Evolutionary conservation across 1,140 invertebrate species (phyloP).

Genomic region (Lutraria rhynchaena): DNA sequence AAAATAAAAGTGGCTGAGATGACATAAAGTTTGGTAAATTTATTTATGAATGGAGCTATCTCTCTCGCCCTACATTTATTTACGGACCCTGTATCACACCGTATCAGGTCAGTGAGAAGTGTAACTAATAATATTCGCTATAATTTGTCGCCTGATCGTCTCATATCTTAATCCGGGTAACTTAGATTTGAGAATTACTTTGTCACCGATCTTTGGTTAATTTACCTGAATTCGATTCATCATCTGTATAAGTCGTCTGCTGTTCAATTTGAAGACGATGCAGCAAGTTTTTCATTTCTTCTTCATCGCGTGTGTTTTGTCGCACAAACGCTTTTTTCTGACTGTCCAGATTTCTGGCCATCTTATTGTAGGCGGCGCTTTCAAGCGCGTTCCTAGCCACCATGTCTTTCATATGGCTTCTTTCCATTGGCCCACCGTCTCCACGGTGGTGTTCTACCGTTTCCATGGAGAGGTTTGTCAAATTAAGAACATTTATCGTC

Average conservation of each 20-base stretch:
- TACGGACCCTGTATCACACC: too few relatives aligned
- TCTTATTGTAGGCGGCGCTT: slow-evolving; percentile 28
- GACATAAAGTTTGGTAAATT: too few relatives aligned
- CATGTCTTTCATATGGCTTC: slow-evolving; percentile 47
- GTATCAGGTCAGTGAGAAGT: too few relatives aligned
- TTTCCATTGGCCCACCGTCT: slow-evolving; percentile 41
- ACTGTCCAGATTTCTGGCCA: slow-evolving; percentile 37
- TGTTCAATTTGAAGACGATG: slow-evolving; percentile 42
- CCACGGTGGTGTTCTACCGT: background rate
- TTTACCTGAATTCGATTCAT: background rate
- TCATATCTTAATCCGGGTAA: too few relatives aligned
- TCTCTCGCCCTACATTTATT: too few relatives aligned
- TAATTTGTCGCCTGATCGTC: too few relatives aligned
- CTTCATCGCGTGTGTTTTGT: slow-evolving; percentile 51
- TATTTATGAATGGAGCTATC: too few relatives aligned
- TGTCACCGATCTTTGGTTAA: too few relatives aligned
- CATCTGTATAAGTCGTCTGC: slow-evolving; percentile 7
- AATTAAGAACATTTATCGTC: too few relatives aligned
- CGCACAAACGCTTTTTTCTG: slow-evolving; percentile 48
- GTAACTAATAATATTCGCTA: too few relatives aligned
- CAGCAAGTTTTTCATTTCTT: slow-evolving; percentile 40
- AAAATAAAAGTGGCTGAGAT: too few relatives aligned
- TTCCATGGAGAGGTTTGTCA: slow-evolving; percentile 1
- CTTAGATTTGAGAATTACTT: too few relatives aligned
- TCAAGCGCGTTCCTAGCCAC: slow-evolving; percentile 43